These are phyloP conservation scores for Halichoeres trimaculatus DNA, from an alignment of 2,113 vertebrate species.

Conservation along the genomic window DNA sequence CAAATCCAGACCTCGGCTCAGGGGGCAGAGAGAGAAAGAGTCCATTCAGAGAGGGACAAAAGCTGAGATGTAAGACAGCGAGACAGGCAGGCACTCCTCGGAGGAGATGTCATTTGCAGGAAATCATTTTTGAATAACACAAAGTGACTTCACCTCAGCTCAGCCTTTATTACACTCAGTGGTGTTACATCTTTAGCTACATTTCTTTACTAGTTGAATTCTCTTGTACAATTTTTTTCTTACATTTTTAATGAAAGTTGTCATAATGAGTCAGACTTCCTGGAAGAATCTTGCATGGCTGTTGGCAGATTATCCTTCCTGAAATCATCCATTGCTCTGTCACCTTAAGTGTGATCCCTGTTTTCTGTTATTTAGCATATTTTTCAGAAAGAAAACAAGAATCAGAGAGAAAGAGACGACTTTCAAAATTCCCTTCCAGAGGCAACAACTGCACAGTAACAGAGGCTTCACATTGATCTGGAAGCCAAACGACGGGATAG, in stretches of 20 bases:
- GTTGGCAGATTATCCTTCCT: not conserved
- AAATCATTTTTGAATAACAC: slow-evolving; percentile 31
- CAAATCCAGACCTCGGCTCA: slow-evolving; percentile 63
- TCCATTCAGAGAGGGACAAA: slow-evolving; percentile 69
- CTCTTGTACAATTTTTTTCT: not conserved
- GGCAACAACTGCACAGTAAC: slow-evolving; percentile 23
- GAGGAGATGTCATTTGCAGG: slow-evolving; percentile 48
- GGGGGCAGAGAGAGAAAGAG: slow-evolving; percentile 53
- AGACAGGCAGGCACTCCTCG: slow-evolving; percentile 37
- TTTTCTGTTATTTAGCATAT: not conserved
- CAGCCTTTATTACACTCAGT: not conserved
- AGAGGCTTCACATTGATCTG: slow-evolving; percentile 58
- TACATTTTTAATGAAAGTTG: not conserved
- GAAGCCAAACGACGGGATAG: slow-evolving; percentile 46
- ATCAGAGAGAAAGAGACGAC: slow-evolving; percentile 15
- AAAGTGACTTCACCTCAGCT: slow-evolving; percentile 2
- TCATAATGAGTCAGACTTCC: slow-evolving; percentile 9
- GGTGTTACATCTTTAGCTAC: too few species aligned
- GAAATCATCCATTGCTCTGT: not conserved
- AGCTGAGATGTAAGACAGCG: slow-evolving; percentile 51
- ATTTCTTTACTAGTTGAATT: too few species aligned
- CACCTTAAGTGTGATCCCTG: not conserved
- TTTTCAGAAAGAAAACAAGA: not conserved
- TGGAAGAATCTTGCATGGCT: not conserved
- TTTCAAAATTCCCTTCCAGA: slow-evolving; percentile 5